phyloP scores from a whole-genome alignment of 2,888 invertebrate genomes.

The Synanthedon formicaeformis region DNA sequence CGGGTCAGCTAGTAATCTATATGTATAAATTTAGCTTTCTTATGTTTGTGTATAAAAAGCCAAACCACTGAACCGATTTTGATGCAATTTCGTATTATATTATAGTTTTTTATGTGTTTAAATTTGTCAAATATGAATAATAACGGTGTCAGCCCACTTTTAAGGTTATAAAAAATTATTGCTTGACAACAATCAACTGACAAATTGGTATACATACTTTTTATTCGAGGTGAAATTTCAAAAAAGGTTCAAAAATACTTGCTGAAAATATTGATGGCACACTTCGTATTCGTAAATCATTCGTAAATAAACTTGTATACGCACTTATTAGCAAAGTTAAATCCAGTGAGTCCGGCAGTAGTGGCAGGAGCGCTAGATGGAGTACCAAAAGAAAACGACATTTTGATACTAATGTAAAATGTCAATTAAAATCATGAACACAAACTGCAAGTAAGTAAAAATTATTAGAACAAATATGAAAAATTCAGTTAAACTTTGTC shows the following conservation, averaged over 20 bases:
- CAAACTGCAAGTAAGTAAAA: not conserved
- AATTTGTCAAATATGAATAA: too few species aligned
- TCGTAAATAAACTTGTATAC: slow-evolving; percentile 11
- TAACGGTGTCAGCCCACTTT: too few species aligned
- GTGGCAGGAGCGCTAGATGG: slow-evolving; percentile 64
- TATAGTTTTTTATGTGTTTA: not conserved
- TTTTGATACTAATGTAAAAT: slow-evolving; percentile 12
- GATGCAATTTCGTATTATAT: not conserved
- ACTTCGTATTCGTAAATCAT: not conserved
- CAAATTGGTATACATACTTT: too few species aligned
- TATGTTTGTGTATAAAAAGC: too few species aligned
- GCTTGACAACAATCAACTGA: too few species aligned
- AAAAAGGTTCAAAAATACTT: too few species aligned
- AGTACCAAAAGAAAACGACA: slow-evolving; percentile 60
- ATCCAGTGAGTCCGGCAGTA: slow-evolving; percentile 42
- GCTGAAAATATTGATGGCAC: too few species aligned
- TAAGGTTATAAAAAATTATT: too few species aligned
- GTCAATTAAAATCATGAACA: not conserved
- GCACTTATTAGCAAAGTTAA: slow-evolving; percentile 62
- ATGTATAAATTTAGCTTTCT: too few species aligned
- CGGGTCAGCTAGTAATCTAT: too few species aligned
- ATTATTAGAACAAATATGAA: not conserved
- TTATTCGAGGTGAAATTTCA: too few species aligned
- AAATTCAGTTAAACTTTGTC: not conserved
- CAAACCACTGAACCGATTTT: not conserved